Conservation (phyloP, 2,113 vertebrate genomes). For the Eulemur macaco region DNA sequence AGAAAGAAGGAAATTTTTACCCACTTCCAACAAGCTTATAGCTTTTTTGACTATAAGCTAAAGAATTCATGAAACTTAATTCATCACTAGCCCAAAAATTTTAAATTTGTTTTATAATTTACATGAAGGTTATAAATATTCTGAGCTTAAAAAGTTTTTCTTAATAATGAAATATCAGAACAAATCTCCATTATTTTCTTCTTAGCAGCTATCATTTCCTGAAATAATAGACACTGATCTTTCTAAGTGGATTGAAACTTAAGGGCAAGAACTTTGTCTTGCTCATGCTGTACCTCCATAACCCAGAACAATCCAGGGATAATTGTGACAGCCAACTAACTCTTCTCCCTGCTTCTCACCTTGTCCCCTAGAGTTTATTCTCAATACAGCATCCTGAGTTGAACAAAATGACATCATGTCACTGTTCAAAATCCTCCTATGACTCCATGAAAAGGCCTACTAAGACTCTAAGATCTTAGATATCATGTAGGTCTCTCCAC, state of each 20-base stretch:
- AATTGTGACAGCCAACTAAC: neutral
- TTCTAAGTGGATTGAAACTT: neutral
- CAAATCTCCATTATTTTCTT: neutral
- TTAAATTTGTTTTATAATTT: neutral
- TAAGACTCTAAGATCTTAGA: neutral
- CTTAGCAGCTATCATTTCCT: neutral
- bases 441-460: neutral
- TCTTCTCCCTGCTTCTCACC: neutral
- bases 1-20: neutral
- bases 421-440: constrained; percentile 20
- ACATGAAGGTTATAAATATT: neutral
- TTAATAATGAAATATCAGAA: constrained; percentile 37
- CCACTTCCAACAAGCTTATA: neutral
- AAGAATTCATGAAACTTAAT: neutral
- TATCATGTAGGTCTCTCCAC: neutral
- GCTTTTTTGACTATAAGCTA: neutral
- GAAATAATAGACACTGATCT: neutral
- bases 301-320: neutral
- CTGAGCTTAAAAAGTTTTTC: neutral
- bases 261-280: neutral
- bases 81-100: neutral
- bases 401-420: neutral
- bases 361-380: neutral
- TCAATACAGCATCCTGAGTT: neutral
- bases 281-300: neutral